A percentile compares a stretch with the other conserved stretches of the same genome.
Evolutionary conservation across 2,888 invertebrate genomes (phyloP).

Genomic region (Dermolepida albohirtum): DNA sequence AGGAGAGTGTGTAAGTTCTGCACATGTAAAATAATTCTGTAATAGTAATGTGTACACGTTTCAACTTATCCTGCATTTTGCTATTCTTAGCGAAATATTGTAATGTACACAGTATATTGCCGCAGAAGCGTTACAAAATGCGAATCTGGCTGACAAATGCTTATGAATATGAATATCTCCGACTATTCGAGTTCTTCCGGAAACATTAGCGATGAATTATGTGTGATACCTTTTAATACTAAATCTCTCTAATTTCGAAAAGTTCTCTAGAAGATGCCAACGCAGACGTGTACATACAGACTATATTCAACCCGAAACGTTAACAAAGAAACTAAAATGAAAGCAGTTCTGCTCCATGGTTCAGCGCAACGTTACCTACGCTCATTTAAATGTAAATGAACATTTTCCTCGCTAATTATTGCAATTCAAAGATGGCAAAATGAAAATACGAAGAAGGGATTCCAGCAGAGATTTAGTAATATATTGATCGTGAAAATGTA

Average conservation of each 20-base stretch:
- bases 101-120: neutral
- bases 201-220: slow-evolving; percentile 36
- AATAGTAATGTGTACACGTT: neutral
- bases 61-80: slow-evolving; percentile 17
- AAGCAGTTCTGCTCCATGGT: neutral
- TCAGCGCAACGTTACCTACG: slow-evolving; percentile 11
- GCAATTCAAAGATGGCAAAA: slow-evolving; percentile 28
- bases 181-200: slow-evolving; percentile 31
- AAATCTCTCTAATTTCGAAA: slow-evolving; percentile 29
- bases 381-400: slow-evolving; percentile 37
- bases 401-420: slow-evolving; percentile 35
- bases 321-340: slow-evolving; percentile 32
- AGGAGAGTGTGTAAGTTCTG: too few species aligned
- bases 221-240: slow-evolving; percentile 36
- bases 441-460: slow-evolving; percentile 21
- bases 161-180: slow-evolving; percentile 30
- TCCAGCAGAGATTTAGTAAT: slow-evolving; percentile 18
- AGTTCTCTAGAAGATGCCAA: slow-evolving; percentile 26
- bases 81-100: neutral
- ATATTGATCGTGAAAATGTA: slow-evolving; percentile 18
- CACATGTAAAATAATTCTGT: too few species aligned
- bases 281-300: slow-evolving; percentile 7
- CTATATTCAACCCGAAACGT: slow-evolving; percentile 17
- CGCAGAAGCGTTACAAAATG: slow-evolving; percentile 3
- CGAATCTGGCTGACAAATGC: slow-evolving; percentile 15